These are phyloP conservation scores for Microvelia longipes DNA, from an alignment of 1,140 invertebrate genomes.

Conservation along the genomic window DNA sequence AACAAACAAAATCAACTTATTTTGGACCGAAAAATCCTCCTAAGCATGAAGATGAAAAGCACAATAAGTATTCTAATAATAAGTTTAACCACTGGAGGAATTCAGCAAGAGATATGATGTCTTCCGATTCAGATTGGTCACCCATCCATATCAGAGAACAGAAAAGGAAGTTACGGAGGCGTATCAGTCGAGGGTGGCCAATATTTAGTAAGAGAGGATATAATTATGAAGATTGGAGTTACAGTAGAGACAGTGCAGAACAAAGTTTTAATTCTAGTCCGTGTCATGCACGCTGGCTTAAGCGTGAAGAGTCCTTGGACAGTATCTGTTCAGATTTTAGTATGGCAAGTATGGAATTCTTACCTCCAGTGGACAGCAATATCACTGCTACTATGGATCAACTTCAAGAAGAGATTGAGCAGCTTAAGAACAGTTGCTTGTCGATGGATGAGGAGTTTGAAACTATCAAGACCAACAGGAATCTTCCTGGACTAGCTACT, in stretches of 20 bases:
- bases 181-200: not conserved
- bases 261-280: not conserved
- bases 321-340: conserved; percentile 25
- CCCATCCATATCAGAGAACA: not conserved
- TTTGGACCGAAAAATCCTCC: not conserved
- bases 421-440: conserved; percentile 24
- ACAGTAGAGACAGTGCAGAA: not conserved
- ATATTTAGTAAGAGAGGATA: not conserved
- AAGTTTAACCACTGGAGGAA: not conserved
- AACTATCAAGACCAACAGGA: conserved; percentile 23
- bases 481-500: conserved; percentile 22
- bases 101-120: not conserved
- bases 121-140: not conserved
- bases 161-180: not conserved
- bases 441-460: conserved; percentile 26
- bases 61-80: not conserved
- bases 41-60: not conserved
- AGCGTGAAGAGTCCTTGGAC: conserved; percentile 21
- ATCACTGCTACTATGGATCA: conserved; percentile 19
- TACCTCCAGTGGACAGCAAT: not conserved
- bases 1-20: not conserved
- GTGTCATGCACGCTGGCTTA: not conserved
- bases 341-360: conserved; percentile 14
- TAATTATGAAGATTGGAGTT: not conserved
- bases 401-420: conserved; percentile 24